Evolutionary conservation across 2,888 invertebrate genomes (phyloP), one percentile per base, ranked within the genome.

Genomic region (Plemyria rubiginata): DNA sequence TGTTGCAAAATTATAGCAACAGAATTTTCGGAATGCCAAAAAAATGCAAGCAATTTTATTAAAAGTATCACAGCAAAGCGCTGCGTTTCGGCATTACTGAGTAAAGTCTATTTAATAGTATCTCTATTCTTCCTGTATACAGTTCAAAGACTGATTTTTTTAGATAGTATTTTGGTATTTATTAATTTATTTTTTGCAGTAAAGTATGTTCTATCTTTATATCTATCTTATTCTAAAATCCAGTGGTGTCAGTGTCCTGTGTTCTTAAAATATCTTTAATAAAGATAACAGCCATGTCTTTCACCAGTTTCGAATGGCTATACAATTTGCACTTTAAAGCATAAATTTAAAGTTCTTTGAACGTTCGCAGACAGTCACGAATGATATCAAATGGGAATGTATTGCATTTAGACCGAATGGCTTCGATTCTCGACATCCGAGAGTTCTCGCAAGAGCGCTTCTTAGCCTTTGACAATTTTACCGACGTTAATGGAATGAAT

Each of bases 331-430:
- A 38, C 36, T 38, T 38, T 9, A 1, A 38, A 32, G 32, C 32
- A 32, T 32, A 22, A 22, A 22, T 32, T 32, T n/a, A 28, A 29
- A 48, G 22, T 48, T 48, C 28, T 48, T 28, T 48, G 48, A 50
- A 13, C 50, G 36, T 43, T 8, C 15, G 51, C 16, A 51, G 36
- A 51, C 36, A 38, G 51, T 16, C 38, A 50, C 36, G 32, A 50
- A 36, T 36, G 28, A 28, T 28, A 29, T 32, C 32, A 50, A 50
- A 50, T 15, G 32, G 50, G 32, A 29, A 36, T 36, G 32, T 36
- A 50, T 36, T 36, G 50, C 50, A 36, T 36, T 38, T 11, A 11
- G 11, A 38, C 11, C 9, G 36, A 38, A 38, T 4, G 36, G 11
- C 36, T 38, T 11, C 36, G 28, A 50, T 9, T 16, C 36, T 45